Evolutionary conservation across 1,140 invertebrate genomes (phyloP), one percentile per base, ranked within the genome.

Genomic region (Brachionus asplanchnoidis): DNA sequence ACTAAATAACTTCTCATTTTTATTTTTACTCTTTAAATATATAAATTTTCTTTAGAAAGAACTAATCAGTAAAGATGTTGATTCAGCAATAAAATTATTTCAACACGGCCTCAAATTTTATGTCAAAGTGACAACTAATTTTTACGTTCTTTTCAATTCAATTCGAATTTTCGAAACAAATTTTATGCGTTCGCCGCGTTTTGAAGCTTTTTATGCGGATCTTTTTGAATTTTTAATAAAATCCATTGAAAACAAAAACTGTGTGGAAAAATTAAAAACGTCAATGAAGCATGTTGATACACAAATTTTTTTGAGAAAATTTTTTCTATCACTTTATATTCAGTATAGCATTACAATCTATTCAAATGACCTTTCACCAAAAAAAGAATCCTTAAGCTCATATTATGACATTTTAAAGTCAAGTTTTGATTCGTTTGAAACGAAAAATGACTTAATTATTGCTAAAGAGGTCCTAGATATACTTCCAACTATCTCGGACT

Each of bases 31-130:
- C 9, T 26, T 65, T 68, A 4, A 56, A 26, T 65, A 23, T 14
- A 6, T 0, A 6, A 36, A 36, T 53, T 20, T 23, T 28, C 17
- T 17, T 80, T 50, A 82, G 79, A 82, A 82, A 82, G 79, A 82
- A 17, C 32, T 60, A 11, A 60, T 82, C 2, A 66, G 26, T 23
- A 44, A 26, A 26, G 79, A 60, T 65, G 3, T 82, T 8, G 53
- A 60, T 11, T 60, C 53, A 7, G 53, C 79, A 17, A 82, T 82
- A 14, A 44, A 65, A 23, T 40, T 82, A 11, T 82, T 82, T 46
- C 40, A 65, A 26, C 79, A 82, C 23, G 79, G 53, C 14, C 14
- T 82, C 4, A 82, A 82, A 68, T 82, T 82, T 68, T 82, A 82
- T 36, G 40, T 82, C 9, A 82, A 82, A 68, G 53, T 60, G 20